Percentiles rank a stretch among this genome's conserved stretches.
These are phyloP conservation scores for Verasper variegatus DNA, from an alignment of 2,113 vertebrate genomes.

Conservation along the genomic window DNA sequence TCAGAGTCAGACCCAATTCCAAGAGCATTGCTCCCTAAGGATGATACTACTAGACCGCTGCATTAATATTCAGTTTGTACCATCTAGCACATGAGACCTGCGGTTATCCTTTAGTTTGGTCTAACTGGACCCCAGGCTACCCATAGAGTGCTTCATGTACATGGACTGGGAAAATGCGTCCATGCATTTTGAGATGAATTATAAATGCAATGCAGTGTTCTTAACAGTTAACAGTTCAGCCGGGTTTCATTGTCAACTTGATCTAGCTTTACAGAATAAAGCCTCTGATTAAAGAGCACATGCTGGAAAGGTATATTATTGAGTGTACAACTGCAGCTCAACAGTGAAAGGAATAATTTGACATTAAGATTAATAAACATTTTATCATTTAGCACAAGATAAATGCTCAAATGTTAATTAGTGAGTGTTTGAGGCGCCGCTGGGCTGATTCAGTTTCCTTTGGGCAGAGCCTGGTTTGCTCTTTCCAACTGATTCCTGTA, in stretches of 20 bases:
- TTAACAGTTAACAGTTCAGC: not conserved
- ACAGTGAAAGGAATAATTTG: no score
- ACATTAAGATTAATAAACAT: no score
- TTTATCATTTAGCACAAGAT: not conserved
- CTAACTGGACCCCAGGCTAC: slow-evolving; percentile 34
- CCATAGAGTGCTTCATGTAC: not conserved
- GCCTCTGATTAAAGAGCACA: not conserved
- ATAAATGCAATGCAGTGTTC: slow-evolving; percentile 37
- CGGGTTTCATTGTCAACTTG: slow-evolving; percentile 26
- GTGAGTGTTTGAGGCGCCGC: not conserved
- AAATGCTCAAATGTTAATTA: not conserved
- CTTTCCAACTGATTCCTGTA: not conserved
- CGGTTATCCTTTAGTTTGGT: slow-evolving; percentile 40
- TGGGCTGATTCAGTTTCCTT: not conserved
- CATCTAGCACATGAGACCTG: slow-evolving; percentile 56
- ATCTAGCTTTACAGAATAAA: not conserved
- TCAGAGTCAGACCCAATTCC: slow-evolving; percentile 80
- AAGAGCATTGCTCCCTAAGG: slow-evolving; percentile 71
- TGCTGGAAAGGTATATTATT: not conserved
- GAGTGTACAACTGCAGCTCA: no score
- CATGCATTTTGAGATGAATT: slow-evolving; percentile 26
- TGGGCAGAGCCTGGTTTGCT: not conserved
- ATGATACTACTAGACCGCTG: slow-evolving; percentile 64
- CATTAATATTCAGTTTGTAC: slow-evolving; percentile 76
- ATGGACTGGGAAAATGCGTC: not conserved